These are phyloP conservation scores for Melitaea athalia DNA, from an alignment of 2,888 invertebrate genomes.

Conservation along the genomic window DNA sequence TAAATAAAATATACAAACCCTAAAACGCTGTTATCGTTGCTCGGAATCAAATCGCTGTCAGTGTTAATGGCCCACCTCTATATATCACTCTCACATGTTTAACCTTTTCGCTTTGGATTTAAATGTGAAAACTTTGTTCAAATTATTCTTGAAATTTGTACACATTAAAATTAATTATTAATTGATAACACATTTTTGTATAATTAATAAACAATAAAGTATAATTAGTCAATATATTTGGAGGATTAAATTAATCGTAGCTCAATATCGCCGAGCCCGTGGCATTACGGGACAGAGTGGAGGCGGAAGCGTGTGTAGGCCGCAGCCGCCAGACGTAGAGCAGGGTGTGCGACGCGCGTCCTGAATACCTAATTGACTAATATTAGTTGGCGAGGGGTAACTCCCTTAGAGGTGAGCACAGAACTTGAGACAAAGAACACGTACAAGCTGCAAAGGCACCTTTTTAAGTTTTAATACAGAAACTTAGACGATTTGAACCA, in stretches of 20 bases:
- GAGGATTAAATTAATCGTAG: constrained; percentile 37
- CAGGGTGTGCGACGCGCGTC: constrained; percentile 67
- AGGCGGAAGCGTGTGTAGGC: constrained; percentile 48
- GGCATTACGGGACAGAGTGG: constrained; percentile 35
- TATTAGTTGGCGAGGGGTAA: constrained; percentile 76
- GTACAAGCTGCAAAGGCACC: constrained; percentile 69
- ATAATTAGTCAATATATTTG: constrained; percentile 20
- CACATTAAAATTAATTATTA: not conserved
- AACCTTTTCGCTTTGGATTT: not conserved
- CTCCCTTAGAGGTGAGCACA: constrained; percentile 74
- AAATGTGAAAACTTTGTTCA: not conserved
- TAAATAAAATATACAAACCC: constrained; percentile 17
- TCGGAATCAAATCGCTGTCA: constrained; percentile 24
- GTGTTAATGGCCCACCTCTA: constrained; percentile 10
- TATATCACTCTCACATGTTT: constrained; percentile 6
- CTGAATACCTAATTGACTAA: constrained; percentile 81
- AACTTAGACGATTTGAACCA: constrained; percentile 39
- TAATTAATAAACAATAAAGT: constrained; percentile 21
- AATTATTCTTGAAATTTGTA: not conserved
- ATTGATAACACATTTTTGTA: not conserved
- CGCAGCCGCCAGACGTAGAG: constrained; percentile 62
- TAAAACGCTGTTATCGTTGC: constrained; percentile 13
- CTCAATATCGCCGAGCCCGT: constrained; percentile 44
- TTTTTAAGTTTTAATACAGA: constrained; percentile 62
- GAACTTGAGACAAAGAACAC: constrained; percentile 79